phyloP scores from a whole-genome alignment of 2,797 vertebrate genomes.

The Pantherophis alleghaniensis region DNA sequence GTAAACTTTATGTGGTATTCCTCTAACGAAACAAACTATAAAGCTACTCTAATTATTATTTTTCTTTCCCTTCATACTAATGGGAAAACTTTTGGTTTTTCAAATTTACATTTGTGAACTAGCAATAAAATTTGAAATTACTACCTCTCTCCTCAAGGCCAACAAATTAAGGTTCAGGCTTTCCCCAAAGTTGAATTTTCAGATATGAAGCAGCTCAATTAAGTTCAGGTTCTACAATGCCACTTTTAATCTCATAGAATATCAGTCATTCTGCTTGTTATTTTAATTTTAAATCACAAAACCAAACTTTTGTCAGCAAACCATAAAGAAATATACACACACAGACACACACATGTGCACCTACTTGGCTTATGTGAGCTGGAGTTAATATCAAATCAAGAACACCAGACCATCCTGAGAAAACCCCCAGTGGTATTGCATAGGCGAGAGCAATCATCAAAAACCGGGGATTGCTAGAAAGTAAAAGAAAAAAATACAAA shows the following conservation, averaged over 20 bases:
- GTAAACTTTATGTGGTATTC: not conserved
- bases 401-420: constrained; percentile 92
- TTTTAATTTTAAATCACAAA: not conserved
- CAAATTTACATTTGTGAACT: not conserved
- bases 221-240: not conserved
- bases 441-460: constrained; percentile 96
- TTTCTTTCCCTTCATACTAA: not conserved
- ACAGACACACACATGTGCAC: constrained; percentile 44
- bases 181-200: not conserved
- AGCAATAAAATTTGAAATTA: not conserved
- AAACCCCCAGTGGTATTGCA: constrained; percentile 90
- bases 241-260: not conserved
- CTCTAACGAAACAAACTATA: not conserved
- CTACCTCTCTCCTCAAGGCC: not conserved
- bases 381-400: constrained; percentile 95
- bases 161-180: not conserved
- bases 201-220: not conserved
- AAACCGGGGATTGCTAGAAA: constrained; percentile 88
- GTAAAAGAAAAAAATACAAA: constrained; percentile 50
- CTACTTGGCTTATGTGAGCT: constrained; percentile 90
- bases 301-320: constrained; percentile 4
- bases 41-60: not conserved
- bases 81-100: not conserved
- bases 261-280: not conserved
- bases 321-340: constrained; percentile 52